These are phyloP conservation scores for Brienomyrus brachyistius DNA, from an alignment of 2,113 vertebrate genomes.

Conservation along the genomic window DNA sequence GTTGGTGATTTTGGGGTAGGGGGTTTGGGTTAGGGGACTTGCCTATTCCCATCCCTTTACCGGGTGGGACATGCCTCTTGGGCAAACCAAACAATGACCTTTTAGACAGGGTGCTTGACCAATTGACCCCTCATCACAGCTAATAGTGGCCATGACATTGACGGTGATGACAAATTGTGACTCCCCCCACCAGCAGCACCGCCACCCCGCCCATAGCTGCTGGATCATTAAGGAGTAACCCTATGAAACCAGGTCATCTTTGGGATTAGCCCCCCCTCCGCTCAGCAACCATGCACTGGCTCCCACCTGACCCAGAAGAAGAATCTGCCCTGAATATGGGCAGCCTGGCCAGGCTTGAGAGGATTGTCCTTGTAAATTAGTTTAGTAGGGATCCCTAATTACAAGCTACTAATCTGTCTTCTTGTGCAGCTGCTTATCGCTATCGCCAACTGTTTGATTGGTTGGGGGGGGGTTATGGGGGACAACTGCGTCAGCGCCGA, in stretches of 20 bases:
- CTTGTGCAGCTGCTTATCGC: slow-evolving; percentile 54
- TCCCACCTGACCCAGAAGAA: slow-evolving; percentile 1
- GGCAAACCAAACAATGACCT: not conserved
- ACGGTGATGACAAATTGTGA: slow-evolving; percentile 22
- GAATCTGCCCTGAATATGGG: slow-evolving; percentile 40
- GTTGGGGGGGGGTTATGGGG: slow-evolving; percentile 35
- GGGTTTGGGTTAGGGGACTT: slow-evolving; percentile 11
- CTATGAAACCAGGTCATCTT: slow-evolving; percentile 53
- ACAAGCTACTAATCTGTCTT: slow-evolving; percentile 63
- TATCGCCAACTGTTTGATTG: slow-evolving; percentile 48
- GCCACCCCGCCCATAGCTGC: slow-evolving; percentile 23
- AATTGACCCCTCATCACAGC: slow-evolving; percentile 23
- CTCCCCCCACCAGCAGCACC: not conserved
- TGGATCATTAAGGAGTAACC: slow-evolving; percentile 44
- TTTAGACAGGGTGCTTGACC: not conserved
- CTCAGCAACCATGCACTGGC: not conserved
- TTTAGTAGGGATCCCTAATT: slow-evolving; percentile 76
- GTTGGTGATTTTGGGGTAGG: not conserved
- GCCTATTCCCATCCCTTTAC: slow-evolving; percentile 22
- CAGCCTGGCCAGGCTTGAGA: slow-evolving; percentile 47
- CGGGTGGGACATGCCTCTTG: not conserved
- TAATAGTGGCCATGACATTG: slow-evolving; percentile 12
- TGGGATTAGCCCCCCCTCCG: slow-evolving; percentile 45
- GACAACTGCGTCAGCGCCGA: not conserved
- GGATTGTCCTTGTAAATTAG: slow-evolving; percentile 67